Evolutionary conservation across 2,797 vertebrate genomes (phyloP), one percentile per base, ranked within the genome.

Genomic region (Peromyscus eremicus): DNA sequence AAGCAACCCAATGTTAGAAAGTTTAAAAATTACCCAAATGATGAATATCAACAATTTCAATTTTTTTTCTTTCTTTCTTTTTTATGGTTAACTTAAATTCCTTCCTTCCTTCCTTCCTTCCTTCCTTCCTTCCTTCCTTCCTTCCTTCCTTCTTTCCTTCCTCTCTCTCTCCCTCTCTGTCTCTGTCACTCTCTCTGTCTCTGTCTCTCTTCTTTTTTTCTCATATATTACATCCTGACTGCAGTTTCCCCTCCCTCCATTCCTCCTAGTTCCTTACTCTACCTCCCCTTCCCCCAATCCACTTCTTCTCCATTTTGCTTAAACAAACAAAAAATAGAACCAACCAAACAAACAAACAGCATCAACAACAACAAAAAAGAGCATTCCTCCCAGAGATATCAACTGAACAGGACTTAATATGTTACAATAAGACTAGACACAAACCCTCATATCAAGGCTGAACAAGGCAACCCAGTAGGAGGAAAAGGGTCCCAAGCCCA

Each of bases 141-240:
- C 32, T 1, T 23, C 12, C 5, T 29, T 5, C 64, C 32, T 66
- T 29, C 29, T 13, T 66, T 13, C 62, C 27, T 0, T 1, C 12
- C 27, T 2, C 60, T 62, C 14, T n/a, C 0, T 3, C 34, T 17
- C 17, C 4, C 0, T 3, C 34, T 17, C 17, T 4, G 6, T 19
- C 7, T 21, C 3, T n/a, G 12, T 5, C 14, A 34, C 7, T 2
- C 14, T n/a, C 7, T 2, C 14, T n/a, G 1, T 3, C 34, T 17
- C 17, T 9, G 6, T 19, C 7, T 21, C 3, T n/a, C 8, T 40
- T 25, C 19, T 75, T 75, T 23, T 75, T 75, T 23, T 75, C 23
- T 40, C 71, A 75, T 73, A 73, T 40, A 73, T 40, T 40, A 40
- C 37, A 25, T 43, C 5, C 37, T 10, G 6, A 40, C 10, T 75